Evolutionary conservation across 2,888 invertebrate genomes (phyloP).

Genomic region (Oscheius sp.): DNA sequence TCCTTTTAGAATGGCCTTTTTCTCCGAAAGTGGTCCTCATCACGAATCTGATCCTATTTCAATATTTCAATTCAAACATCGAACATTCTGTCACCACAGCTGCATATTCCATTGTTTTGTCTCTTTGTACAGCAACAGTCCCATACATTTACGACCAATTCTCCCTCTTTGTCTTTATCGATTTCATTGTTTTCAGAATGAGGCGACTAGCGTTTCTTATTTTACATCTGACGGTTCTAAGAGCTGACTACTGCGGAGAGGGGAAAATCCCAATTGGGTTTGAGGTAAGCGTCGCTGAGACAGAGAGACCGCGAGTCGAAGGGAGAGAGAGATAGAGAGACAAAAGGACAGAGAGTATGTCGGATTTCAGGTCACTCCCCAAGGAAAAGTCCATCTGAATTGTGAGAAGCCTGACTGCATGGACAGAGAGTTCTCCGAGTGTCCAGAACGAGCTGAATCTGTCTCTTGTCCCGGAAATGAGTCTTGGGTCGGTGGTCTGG

Average conservation of each 20-base stretch:
- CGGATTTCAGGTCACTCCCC: conserved; percentile 6
- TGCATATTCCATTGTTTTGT: too few relatives aligned
- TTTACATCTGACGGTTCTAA: background rate
- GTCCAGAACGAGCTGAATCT: conserved; percentile 47
- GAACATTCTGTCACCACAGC: too few relatives aligned
- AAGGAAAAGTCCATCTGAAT: conserved; percentile 15
- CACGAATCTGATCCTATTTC: too few relatives aligned
- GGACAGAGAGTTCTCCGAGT: conserved; percentile 40
- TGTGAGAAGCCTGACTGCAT: conserved; percentile 28
- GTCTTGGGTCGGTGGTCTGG: conserved; percentile 57
- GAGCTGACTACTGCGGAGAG: conserved; percentile 24
- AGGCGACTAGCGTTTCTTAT: too few relatives aligned
- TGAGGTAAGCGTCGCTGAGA: conserved; percentile 4
- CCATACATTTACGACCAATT: too few relatives aligned
- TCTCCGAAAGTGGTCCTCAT: too few relatives aligned
- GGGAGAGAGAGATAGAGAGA: too few relatives aligned
- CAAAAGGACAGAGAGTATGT: background rate
- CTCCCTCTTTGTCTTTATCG: too few relatives aligned
- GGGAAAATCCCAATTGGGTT: conserved; percentile 10
- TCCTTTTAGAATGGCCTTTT: too few relatives aligned
- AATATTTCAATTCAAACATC: too few relatives aligned
- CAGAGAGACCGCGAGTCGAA: background rate
- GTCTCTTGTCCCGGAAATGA: conserved; percentile 42
- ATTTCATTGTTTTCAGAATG: too few relatives aligned
- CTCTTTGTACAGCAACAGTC: too few relatives aligned